Evolutionary conservation across 2,113 vertebrate species (phyloP), one percentile per base, ranked within the genome.

Genomic region (Bufo gargarizans): DNA sequence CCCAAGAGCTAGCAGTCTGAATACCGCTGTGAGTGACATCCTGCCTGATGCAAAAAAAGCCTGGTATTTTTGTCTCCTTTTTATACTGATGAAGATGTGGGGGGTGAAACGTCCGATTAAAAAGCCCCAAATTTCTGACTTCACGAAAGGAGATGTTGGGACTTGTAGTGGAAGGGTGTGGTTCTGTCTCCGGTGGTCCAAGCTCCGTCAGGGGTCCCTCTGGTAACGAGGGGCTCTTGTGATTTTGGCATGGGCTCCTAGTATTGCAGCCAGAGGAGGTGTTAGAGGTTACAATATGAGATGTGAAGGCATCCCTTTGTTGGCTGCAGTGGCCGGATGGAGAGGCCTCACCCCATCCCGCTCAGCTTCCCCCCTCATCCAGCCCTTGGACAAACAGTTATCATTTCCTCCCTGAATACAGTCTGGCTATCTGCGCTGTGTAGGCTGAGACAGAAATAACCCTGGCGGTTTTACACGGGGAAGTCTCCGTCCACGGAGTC

Each of bases 221-320:
- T 17, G 49, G 55, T 22, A 47, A 59, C 49, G 65, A 76, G 80
- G 76, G 43, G 69, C 55, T 63, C 56, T 55, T 63, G 79, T 65
- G 50, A 63, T 81, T 81, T 74, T 81, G 22, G 65, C 63, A 53
- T 49, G 56, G 53, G 55, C 71, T 77, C 65, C 12, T 77, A 43
- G 53, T 82, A 20, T 77, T 83, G 17, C 69, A 83, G 56, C 58
- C 69, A 78, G 87, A 67, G 77, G 85, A 67, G 71, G 87, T 88
- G 87, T 65, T 88, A 69, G 59, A 84, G 87, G 87, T 88, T 88
- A 88, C 55, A 88, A 84, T 88, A 67, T 78, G 13, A 77, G 81
- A 88, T 84, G 11, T 88, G 81, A 88, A 88, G 87, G 87, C 87
- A 88, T 88, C 81, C 69, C 87, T 88, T 88, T 88, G 87, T 88